Conservation (phyloP, 2,888 invertebrate species). For the Ophion ventricosus region DNA sequence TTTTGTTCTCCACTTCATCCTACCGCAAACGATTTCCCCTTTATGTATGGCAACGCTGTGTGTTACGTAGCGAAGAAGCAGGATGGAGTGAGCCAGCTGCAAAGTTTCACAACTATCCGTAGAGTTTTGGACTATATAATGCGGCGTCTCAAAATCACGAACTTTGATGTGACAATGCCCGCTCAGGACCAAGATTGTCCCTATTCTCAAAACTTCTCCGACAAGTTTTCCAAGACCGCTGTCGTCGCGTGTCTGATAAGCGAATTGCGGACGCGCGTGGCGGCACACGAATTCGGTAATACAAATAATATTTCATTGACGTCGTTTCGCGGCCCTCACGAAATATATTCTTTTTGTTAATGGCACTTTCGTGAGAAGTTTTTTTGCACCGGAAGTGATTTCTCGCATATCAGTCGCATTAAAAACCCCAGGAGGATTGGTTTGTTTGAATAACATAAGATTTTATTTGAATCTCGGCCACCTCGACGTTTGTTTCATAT, state of each 20-base stretch:
- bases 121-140: slow-evolving; percentile 69
- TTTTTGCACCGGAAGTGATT: not conserved
- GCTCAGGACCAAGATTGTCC: slow-evolving; percentile 46
- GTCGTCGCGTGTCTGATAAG: slow-evolving; percentile 44
- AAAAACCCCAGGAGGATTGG: not conserved
- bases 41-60: slow-evolving; percentile 24
- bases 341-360: not conserved
- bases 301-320: slow-evolving; percentile 42
- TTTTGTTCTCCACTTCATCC: slow-evolving; percentile 1
- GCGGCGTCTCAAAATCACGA: slow-evolving; percentile 67
- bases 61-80: slow-evolving; percentile 50
- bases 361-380: not conserved
- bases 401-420: not conserved
- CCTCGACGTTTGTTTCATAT: not conserved
- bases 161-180: slow-evolving; percentile 58
- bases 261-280: not conserved
- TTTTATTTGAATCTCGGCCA: not conserved
- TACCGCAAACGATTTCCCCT: slow-evolving; percentile 1
- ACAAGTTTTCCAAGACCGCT: slow-evolving; percentile 45
- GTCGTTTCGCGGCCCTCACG: no score
- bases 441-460: not conserved
- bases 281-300: slow-evolving; percentile 29
- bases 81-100: slow-evolving; percentile 68
- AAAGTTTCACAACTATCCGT: slow-evolving; percentile 70
- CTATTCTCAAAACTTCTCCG: slow-evolving; percentile 55